Evolutionary conservation across 2,113 vertebrate species (phyloP).

Genomic region (Myanophis thanlyinensis): DNA sequence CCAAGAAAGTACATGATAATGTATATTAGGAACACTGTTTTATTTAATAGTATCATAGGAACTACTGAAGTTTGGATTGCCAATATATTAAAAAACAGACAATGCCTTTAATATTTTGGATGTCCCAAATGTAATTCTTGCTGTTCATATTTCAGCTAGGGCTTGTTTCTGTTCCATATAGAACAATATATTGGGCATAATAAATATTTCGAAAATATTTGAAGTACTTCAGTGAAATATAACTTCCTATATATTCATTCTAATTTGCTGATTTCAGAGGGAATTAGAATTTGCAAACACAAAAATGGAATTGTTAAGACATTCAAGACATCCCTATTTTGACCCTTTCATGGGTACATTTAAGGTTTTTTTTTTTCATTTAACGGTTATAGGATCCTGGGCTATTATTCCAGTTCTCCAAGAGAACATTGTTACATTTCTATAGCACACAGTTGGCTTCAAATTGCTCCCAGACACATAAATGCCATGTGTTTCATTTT

Average conservation of each 20-base stretch:
- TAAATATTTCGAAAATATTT: background rate
- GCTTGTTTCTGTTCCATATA: background rate
- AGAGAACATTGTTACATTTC: background rate
- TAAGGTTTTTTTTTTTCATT: background rate
- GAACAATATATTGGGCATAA: background rate
- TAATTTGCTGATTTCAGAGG: background rate
- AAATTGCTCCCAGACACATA: background rate
- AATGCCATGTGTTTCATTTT: background rate
- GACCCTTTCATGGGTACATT: background rate
- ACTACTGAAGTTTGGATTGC: background rate
- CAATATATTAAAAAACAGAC: background rate
- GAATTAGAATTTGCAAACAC: background rate
- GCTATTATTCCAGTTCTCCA: background rate
- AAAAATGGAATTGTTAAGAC: background rate
- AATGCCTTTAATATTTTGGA: background rate
- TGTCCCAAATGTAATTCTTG: background rate
- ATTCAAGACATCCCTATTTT: background rate
- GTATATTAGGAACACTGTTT: background rate
- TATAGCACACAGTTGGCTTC: conserved; percentile 12
- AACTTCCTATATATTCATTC: background rate
- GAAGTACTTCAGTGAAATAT: background rate
- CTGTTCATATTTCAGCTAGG: conserved; percentile 7
- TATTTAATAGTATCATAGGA: background rate
- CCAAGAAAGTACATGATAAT: background rate
- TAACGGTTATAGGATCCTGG: background rate